These are phyloP conservation scores for Odocoileus virginianus DNA, from an alignment of 2,113 vertebrate species.

Conservation along the genomic window DNA sequence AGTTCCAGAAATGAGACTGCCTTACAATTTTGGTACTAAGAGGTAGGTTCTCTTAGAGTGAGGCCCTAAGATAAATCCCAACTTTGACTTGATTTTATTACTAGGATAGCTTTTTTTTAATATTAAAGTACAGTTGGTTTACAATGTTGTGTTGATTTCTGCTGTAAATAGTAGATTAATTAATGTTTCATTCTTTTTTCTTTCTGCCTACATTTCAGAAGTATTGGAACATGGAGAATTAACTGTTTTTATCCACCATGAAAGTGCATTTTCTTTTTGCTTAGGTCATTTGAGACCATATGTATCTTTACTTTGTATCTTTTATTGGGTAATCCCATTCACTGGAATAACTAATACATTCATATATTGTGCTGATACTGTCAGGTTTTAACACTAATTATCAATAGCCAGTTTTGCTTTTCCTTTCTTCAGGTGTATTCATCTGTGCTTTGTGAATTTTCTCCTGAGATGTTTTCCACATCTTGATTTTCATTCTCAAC, in stretches of 20 bases:
- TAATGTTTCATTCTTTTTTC: not conserved
- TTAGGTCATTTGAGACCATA: slow-evolving; percentile 16
- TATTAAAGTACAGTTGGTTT: not conserved
- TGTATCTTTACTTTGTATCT: not conserved
- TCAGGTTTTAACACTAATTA: not conserved
- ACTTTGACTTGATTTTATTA: not conserved
- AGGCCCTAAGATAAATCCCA: not conserved
- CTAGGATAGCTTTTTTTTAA: not conserved
- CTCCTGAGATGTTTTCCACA: not conserved
- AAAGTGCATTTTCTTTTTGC: slow-evolving; percentile 29
- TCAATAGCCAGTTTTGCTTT: not conserved
- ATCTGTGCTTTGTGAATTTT: slow-evolving; percentile 14
- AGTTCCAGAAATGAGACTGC: not conserved
- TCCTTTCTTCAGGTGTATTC: not conserved
- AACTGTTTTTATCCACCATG: not conserved
- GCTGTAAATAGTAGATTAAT: not conserved
- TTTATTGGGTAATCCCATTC: slow-evolving; percentile 14
- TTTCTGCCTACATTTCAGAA: slow-evolving; percentile 8
- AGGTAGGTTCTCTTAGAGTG: not conserved
- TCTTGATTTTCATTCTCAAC: slow-evolving; percentile 27
- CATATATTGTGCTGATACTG: not conserved
- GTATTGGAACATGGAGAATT: not conserved
- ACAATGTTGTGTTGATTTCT: not conserved
- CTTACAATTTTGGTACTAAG: not conserved
- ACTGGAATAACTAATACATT: slow-evolving; percentile 6